These are phyloP conservation scores for Papilio helenus DNA, from an alignment of 1,140 invertebrate genomes.

Conservation along the genomic window DNA sequence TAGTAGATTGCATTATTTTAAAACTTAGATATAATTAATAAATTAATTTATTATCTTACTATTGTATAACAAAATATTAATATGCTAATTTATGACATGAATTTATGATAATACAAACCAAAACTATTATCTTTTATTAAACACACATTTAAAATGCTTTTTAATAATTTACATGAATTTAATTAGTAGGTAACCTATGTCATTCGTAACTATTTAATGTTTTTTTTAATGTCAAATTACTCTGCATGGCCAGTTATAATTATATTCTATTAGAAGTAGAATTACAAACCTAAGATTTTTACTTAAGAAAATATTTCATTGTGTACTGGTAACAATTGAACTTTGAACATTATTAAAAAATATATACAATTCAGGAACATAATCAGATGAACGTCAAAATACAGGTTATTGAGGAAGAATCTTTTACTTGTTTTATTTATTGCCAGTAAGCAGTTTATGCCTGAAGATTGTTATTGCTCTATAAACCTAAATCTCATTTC, in stretches of 20 bases:
- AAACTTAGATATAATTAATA: no score
- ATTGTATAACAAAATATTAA: no score
- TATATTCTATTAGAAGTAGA: neutral
- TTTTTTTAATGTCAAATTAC: neutral
- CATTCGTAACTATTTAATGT: neutral
- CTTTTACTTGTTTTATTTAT: neutral
- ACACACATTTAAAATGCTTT: no score
- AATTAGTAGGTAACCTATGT: neutral
- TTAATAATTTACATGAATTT: no score
- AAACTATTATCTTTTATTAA: no score
- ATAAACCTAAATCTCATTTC: constrained; percentile 14
- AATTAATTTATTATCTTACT: no score
- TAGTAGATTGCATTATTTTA: no score
- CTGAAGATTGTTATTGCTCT: constrained; percentile 13
- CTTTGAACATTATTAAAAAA: neutral
- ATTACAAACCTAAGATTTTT: neutral
- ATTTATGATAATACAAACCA: no score
- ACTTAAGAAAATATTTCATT: neutral
- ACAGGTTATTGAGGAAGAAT: neutral
- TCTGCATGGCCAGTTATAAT: neutral
- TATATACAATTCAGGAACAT: neutral
- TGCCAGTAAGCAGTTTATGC: neutral
- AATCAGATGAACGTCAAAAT: neutral
- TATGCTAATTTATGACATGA: no score
- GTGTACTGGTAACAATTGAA: neutral